Evolutionary conservation across 2,797 vertebrate genomes (phyloP).

Genomic region (Pangasius djambal): DNA sequence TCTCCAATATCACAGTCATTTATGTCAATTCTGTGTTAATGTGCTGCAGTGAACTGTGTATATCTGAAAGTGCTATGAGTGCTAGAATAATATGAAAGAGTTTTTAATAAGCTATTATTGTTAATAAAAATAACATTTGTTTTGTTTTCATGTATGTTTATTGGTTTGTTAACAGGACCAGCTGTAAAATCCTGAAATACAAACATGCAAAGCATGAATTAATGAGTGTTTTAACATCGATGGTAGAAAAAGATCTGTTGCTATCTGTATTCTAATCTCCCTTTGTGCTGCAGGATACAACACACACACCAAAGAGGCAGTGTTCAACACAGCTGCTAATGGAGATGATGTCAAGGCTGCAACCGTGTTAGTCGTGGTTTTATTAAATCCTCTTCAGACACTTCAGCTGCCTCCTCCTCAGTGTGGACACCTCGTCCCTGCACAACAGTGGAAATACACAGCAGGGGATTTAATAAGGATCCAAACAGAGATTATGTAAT

Average conservation of each 20-base stretch:
- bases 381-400: constrained; percentile 49
- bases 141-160: neutral
- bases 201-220: neutral
- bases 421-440: constrained; percentile 37
- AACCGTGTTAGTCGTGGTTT: constrained; percentile 32
- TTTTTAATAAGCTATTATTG: neutral
- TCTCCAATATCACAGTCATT: neutral
- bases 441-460: constrained; percentile 33
- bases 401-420: constrained; percentile 28
- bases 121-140: neutral
- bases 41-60: neutral
- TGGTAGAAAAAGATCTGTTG: constrained; percentile 12
- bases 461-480: constrained; percentile 47
- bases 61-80: neutral
- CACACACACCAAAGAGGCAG: constrained; percentile 17
- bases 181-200: neutral
- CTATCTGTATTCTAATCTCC: neutral
- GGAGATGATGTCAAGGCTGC: constrained; percentile 39
- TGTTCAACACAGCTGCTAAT: constrained; percentile 40
- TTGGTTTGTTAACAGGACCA: neutral
- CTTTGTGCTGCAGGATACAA: neutral
- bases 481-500: constrained; percentile 55
- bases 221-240: constrained; percentile 7
- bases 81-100: too few relatives aligned
- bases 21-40: neutral